Percentiles rank a stretch among this genome's conserved stretches.
Conservation (phyloP, 2,797 vertebrate genomes). For the Pipistrellus kuhlii region DNA sequence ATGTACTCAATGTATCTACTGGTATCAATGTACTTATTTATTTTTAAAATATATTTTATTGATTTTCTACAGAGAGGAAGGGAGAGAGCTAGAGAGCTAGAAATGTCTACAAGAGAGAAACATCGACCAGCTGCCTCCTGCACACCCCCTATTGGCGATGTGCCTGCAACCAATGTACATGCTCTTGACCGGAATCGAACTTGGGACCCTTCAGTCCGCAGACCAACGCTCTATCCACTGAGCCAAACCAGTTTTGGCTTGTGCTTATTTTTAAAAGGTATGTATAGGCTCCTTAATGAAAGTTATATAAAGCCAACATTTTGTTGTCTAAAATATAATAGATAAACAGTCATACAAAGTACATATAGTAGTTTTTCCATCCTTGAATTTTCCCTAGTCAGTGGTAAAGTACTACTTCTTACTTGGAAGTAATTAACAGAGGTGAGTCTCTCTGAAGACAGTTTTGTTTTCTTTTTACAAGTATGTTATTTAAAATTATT, state of each 20-base stretch:
- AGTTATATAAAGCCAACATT: neutral
- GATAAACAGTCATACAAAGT: neutral
- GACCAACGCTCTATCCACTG: no score
- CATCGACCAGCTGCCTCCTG: no score
- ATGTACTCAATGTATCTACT: neutral
- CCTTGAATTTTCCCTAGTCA: neutral
- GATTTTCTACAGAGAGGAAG: no score
- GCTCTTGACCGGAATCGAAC: no score
- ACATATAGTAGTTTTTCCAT: neutral
- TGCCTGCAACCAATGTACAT: no score
- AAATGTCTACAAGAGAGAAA: no score
- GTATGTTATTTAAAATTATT: conserved; percentile 10
- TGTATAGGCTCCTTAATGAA: neutral
- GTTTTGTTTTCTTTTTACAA: neutral
- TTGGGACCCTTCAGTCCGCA: no score
- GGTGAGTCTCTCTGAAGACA: neutral
- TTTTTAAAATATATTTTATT: no score
- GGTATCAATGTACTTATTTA: neutral
- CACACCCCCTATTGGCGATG: no score
- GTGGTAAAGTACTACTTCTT: neutral
- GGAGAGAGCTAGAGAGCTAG: no score
- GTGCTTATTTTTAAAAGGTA: neutral
- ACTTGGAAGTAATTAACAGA: neutral
- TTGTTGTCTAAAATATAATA: conserved; percentile 32
- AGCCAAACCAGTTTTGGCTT: no score